Conservation (phyloP, 2,797 vertebrate species). For the Dromococcyx pavoninus region DNA sequence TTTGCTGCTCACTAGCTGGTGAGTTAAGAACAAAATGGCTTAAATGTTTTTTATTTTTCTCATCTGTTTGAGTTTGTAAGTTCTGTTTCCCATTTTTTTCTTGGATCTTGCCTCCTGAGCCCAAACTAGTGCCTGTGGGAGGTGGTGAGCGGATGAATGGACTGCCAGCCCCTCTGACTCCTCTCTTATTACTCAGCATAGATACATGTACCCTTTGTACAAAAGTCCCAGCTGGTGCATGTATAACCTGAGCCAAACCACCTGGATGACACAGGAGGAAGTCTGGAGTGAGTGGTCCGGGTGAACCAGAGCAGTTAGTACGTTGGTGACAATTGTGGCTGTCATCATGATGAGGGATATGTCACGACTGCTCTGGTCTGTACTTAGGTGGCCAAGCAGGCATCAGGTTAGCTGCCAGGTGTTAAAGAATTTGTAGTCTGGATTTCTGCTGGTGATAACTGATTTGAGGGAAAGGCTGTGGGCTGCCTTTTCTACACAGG, state of each 20-base stretch:
- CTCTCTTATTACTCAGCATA: background rate
- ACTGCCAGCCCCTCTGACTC: background rate
- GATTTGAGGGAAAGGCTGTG: background rate
- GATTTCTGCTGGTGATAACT: background rate
- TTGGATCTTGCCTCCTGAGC: background rate
- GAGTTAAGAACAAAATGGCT: background rate
- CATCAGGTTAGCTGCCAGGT: background rate
- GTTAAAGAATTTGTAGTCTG: background rate
- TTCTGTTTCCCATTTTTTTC: background rate
- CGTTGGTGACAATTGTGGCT: background rate
- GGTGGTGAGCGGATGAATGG: background rate
- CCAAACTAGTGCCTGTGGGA: background rate
- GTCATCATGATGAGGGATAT: background rate
- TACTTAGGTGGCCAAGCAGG: background rate
- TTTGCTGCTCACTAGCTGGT: background rate
- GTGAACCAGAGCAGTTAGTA: background rate
- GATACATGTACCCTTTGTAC: background rate
- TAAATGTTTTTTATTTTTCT: background rate
- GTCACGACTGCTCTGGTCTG: background rate
- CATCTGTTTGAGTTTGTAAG: background rate
- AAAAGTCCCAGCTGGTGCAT: background rate
- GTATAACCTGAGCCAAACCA: rapidly evolving
- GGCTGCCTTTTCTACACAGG: background rate
- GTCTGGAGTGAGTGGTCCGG: rapidly evolving
- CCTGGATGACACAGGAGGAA: rapidly evolving